Evolutionary conservation across 2,113 vertebrate genomes (phyloP).

Genomic region (Oplegnathus fasciatus): DNA sequence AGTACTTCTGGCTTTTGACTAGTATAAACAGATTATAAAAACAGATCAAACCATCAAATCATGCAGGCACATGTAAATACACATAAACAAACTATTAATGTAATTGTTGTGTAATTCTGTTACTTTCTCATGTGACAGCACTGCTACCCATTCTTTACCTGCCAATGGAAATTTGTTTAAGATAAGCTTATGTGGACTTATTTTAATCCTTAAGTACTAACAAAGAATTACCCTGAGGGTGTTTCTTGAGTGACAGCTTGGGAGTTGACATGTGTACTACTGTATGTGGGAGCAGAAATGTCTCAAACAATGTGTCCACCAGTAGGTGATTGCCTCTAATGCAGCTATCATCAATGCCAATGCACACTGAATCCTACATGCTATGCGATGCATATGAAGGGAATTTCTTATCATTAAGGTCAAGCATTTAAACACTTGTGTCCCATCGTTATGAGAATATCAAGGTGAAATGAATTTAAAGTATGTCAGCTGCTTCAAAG

Average conservation of each 20-base stretch:
- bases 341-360: conserved; percentile 23
- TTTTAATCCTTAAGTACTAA: conserved; percentile 44
- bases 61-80: neutral
- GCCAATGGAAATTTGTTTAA: conserved; percentile 31
- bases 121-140: conserved; percentile 24
- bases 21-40: conserved; percentile 8
- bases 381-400: conserved; percentile 13
- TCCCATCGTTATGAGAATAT: conserved; percentile 30
- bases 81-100: neutral
- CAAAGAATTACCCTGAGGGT: conserved; percentile 58
- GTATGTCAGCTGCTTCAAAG: conserved; percentile 50
- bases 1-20: neutral
- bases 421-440: conserved; percentile 48
- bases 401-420: conserved; percentile 38
- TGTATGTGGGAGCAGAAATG: conserved; percentile 36
- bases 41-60: neutral
- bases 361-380: conserved; percentile 23
- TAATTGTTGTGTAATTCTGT: neutral
- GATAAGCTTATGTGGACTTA: conserved; percentile 36
- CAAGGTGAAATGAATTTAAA: conserved; percentile 56
- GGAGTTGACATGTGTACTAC: conserved; percentile 30
- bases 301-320: conserved; percentile 41
- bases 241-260: conserved; percentile 57
- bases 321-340: conserved; percentile 30
- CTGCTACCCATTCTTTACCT: conserved; percentile 32